These are phyloP conservation scores for Gymnarchus niloticus DNA, from an alignment of 2,113 vertebrate genomes.

Conservation along the genomic window DNA sequence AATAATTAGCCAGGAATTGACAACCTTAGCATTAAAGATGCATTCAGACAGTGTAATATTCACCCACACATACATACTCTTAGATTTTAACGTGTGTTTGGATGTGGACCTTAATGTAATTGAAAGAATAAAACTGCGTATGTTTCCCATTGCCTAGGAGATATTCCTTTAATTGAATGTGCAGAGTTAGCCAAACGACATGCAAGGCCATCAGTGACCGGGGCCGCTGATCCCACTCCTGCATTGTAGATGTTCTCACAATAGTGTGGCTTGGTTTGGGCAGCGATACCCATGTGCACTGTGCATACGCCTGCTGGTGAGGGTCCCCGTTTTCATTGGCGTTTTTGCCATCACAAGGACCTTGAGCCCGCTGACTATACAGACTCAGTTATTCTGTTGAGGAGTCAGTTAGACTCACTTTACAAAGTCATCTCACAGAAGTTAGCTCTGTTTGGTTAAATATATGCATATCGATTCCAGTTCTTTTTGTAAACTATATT, in stretches of 20 bases:
- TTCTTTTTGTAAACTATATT: background rate
- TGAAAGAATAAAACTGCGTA: background rate
- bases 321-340: background rate
- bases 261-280: background rate
- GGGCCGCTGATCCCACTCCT: background rate
- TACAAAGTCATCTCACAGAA: background rate
- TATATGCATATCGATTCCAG: background rate
- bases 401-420: constrained; percentile 74
- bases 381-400: constrained; percentile 97
- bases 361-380: constrained; percentile 86
- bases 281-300: no score
- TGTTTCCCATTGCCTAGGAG: constrained; percentile 1
- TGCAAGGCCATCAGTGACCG: background rate
- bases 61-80: background rate
- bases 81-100: background rate
- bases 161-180: background rate
- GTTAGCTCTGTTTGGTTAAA: background rate
- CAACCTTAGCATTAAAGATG: background rate
- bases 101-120: background rate
- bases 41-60: background rate
- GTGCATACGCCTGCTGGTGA: background rate
- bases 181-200: background rate
- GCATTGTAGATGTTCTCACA: background rate
- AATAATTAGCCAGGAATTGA: background rate
- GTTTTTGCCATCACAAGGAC: constrained; percentile 78